These are phyloP conservation scores for Zaprionus lachaisei DNA, from an alignment of 1,140 invertebrate genomes.

Conservation along the genomic window DNA sequence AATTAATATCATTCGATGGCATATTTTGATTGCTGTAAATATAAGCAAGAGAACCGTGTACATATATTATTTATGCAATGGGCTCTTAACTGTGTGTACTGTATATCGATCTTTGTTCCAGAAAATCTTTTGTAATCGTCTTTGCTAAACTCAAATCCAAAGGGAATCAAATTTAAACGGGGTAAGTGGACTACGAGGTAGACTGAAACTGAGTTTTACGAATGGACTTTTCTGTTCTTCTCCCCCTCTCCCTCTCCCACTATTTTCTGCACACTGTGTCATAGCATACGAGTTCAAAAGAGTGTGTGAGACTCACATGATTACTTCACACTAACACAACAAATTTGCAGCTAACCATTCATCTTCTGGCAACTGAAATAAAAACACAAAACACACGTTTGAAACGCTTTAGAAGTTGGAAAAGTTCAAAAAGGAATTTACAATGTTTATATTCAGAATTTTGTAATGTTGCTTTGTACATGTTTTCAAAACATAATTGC, in stretches of 20 bases:
- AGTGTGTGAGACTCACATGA: background rate
- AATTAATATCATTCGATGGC: slow-evolving; percentile 82
- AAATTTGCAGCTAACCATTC: slow-evolving; percentile 84
- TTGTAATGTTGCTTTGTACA: slow-evolving; percentile 58
- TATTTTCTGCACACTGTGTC: background rate
- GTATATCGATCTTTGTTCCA: background rate
- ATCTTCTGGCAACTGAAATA: slow-evolving; percentile 85
- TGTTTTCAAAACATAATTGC: slow-evolving; percentile 7
- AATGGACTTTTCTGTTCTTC: background rate
- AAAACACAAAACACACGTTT: slow-evolving; percentile 64
- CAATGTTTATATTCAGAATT: slow-evolving; percentile 36
- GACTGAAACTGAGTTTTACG: slow-evolving; percentile 15
- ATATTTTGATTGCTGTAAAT: slow-evolving; percentile 72
- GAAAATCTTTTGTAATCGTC: slow-evolving; percentile 2
- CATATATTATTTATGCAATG: slow-evolving; percentile 37
- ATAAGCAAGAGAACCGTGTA: slow-evolving; percentile 12
- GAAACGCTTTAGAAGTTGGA: slow-evolving; percentile 44
- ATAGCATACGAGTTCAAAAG: slow-evolving; percentile 15
- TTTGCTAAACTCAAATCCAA: background rate
- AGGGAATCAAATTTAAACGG: background rate
- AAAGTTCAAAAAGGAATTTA: slow-evolving; percentile 33
- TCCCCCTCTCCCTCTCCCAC: background rate
- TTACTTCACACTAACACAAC: slow-evolving; percentile 75
- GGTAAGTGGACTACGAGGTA: slow-evolving; percentile 10
- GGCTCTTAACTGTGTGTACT: slow-evolving; percentile 7